Evolutionary conservation across 2,113 vertebrate species (phyloP).

Genomic region (Phylloscopus trochiloides): DNA sequence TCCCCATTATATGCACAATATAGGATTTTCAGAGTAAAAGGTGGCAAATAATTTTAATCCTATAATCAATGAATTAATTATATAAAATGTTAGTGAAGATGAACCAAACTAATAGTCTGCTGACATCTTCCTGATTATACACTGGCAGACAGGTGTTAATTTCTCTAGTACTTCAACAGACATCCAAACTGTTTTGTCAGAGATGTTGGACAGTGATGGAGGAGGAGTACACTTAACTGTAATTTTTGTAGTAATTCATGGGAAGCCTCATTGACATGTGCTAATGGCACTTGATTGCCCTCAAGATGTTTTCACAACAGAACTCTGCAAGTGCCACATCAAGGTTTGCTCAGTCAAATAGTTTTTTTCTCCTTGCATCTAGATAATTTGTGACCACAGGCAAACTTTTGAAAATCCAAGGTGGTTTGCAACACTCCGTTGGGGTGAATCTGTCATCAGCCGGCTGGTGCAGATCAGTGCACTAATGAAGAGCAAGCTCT

Average conservation of each 20-base stretch:
- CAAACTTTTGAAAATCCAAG: conserved; percentile 80
- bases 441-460: conserved; percentile 78
- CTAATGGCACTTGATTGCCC: conserved; percentile 81
- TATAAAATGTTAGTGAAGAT: conserved; percentile 77
- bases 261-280: conserved; percentile 79
- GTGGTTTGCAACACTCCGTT: conserved; percentile 77
- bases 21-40: neutral
- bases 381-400: conserved; percentile 82
- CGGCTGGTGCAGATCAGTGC: conserved; percentile 66
- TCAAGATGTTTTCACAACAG: conserved; percentile 84
- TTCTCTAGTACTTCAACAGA: conserved; percentile 80
- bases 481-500: conserved; percentile 74
- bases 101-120: conserved; percentile 85
- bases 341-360: conserved; percentile 75
- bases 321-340: conserved; percentile 68
- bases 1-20: neutral
- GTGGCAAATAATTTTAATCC: conserved; percentile 38
- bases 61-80: conserved; percentile 84
- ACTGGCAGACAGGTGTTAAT: conserved; percentile 83
- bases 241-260: conserved; percentile 77
- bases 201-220: conserved; percentile 78
- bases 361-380: conserved; percentile 80
- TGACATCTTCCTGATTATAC: conserved; percentile 80
- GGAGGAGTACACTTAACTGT: conserved; percentile 62
- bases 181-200: conserved; percentile 81